These are phyloP conservation scores for Nasonia longicornis DNA, from an alignment of 1,140 invertebrate genomes.

Conservation along the genomic window DNA sequence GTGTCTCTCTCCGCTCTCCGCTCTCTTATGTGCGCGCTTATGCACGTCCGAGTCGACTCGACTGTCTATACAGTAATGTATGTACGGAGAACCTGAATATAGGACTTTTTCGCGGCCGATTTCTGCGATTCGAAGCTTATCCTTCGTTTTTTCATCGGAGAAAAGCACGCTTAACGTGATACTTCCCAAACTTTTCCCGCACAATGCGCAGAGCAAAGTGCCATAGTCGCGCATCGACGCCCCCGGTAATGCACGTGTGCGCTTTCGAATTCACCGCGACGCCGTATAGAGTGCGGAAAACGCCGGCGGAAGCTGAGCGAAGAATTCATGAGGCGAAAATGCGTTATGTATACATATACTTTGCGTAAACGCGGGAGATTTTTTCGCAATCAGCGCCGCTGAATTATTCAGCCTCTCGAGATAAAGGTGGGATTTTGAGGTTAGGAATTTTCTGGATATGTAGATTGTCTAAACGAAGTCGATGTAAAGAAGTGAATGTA, in stretches of 20 bases:
- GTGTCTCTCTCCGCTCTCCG: neutral
- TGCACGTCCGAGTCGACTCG: neutral
- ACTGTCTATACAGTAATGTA: neutral
- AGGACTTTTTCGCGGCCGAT: neutral
- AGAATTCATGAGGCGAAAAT: constrained; percentile 19
- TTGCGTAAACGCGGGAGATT: neutral
- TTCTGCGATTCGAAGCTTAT: neutral
- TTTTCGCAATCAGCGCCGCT: neutral
- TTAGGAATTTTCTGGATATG: neutral
- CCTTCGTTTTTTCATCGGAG: no score
- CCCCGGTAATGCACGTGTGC: neutral
- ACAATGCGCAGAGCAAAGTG: neutral
- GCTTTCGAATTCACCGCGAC: constrained; percentile 13
- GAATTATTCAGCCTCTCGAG: neutral
- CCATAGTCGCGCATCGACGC: neutral
- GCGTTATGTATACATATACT: neutral
- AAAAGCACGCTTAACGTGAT: no score
- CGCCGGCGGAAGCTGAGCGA: constrained; percentile 4
- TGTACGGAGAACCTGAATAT: neutral
- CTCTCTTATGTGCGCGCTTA: neutral
- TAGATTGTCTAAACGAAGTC: neutral
- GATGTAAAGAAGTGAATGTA: neutral
- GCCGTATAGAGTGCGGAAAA: neutral
- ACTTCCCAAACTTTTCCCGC: no score
- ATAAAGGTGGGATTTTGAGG: neutral